Percentiles rank a stretch among this genome's conserved stretches.
Evolutionary conservation across 2,888 invertebrate genomes (phyloP).

Genomic region (Julus scanicus): DNA sequence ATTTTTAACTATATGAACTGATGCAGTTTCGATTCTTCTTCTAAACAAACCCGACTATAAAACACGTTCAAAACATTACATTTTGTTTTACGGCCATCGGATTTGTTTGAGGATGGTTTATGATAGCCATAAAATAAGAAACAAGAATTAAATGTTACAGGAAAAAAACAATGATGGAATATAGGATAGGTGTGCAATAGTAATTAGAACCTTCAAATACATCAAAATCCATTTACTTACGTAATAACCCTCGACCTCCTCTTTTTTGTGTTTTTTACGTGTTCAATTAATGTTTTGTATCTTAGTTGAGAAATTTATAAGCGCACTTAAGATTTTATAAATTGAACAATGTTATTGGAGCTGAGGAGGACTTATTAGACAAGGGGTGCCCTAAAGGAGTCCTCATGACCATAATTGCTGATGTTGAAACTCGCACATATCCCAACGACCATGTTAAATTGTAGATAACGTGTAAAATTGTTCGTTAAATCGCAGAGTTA

Average conservation of each 20-base stretch:
- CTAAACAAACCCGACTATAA: background rate
- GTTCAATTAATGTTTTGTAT: conserved; percentile 38
- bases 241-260: background rate
- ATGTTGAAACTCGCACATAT: no score
- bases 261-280: background rate
- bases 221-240: background rate
- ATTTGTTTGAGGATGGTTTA: conserved; percentile 51
- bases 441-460: no score
- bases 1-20: conserved; percentile 11
- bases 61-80: background rate
- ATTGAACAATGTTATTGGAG: background rate
- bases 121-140: conserved; percentile 48
- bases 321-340: background rate
- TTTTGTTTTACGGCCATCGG: conserved; percentile 51
- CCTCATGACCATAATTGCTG: background rate
- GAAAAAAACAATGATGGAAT: no score
- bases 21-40: background rate
- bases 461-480: no score
- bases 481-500: no score
- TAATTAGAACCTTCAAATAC: conserved; percentile 34
- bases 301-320: conserved; percentile 6
- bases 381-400: background rate
- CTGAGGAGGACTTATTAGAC: background rate
- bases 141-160: conserved; percentile 15
- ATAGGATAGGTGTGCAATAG: conserved; percentile 38